Base-by-base conservation (phyloP, 2,113 vertebrate genomes). In the Dipodomys stephensi region DNA sequence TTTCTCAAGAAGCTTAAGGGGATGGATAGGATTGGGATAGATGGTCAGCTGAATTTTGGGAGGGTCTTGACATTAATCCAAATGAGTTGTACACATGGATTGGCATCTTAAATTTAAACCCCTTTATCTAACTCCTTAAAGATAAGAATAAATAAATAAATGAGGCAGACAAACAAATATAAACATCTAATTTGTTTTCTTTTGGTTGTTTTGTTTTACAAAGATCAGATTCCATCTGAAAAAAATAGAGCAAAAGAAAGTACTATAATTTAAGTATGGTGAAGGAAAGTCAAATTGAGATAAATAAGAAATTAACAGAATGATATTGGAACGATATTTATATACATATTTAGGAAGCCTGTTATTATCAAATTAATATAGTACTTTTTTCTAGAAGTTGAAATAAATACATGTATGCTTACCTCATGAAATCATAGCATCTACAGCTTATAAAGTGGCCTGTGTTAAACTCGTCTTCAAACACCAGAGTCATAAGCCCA, bases 321-420 rank as follows among this genome's bases (percentile, higher is more conserved):
- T 83, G 73, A 83, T 11, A 80, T 2, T 28, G 57, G 6, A 12
- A 62, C 80, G 73, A 74, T 6, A 39, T 39, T 39, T 76, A 16
- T 32, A 72, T 57, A 4, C 11, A 62, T 81, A 53, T 32, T 87
- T 87, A 16, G 35, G 49, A 87, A 84, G 32, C 1, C 28, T 85
- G 11, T 77, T 88, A 60, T 77, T 64, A 72, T 77, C 69, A 81
- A 85, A 81, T 39, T 67, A 84, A 7, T 10, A 60, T 67, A 91
- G n/a, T 32, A 64, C 25, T 77, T 86, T 23, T 69, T 12, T 71
- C 20, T 32, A 44, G 46, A 2, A 20, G 49, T 89, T 91, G 39
- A 88, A 74, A 32, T 80, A n/a, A 95, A 85, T 53, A 69, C 78
- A 90, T 39, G 76, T 22, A 46, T 79, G 1, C 27, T 39, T 85